These are phyloP conservation scores for Pogonocichla stellata DNA, from an alignment of 2,113 vertebrate species.

Conservation along the genomic window DNA sequence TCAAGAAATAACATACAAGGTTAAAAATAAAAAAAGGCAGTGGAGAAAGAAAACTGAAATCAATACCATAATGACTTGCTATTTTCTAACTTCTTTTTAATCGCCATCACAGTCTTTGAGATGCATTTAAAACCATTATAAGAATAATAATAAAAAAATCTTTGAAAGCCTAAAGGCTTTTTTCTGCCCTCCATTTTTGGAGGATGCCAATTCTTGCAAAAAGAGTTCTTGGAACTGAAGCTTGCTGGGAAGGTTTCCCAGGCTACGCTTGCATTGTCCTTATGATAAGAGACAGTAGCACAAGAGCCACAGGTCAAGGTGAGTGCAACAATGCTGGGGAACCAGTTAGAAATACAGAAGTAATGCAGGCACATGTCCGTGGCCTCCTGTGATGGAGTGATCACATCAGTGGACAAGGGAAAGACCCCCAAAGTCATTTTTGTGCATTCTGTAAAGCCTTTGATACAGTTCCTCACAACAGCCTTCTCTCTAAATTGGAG, in stretches of 20 bases:
- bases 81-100: background rate
- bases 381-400: background rate
- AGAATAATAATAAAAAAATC: background rate
- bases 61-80: background rate
- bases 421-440: background rate
- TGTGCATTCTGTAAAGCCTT: background rate
- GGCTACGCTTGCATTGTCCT: background rate
- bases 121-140: background rate
- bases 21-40: background rate
- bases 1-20: background rate
- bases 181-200: background rate
- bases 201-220: background rate
- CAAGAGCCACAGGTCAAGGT: background rate
- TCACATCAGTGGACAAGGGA: background rate
- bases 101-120: accelerated
- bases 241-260: background rate
- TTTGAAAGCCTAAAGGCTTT: background rate
- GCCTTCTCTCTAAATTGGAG: background rate
- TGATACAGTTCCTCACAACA: background rate
- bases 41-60: background rate
- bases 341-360: background rate
- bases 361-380: background rate
- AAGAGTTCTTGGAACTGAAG: background rate
- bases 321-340: background rate
- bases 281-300: background rate